These are phyloP conservation scores for Tinea trinotella DNA, from an alignment of 2,888 invertebrate genomes.

Conservation along the genomic window DNA sequence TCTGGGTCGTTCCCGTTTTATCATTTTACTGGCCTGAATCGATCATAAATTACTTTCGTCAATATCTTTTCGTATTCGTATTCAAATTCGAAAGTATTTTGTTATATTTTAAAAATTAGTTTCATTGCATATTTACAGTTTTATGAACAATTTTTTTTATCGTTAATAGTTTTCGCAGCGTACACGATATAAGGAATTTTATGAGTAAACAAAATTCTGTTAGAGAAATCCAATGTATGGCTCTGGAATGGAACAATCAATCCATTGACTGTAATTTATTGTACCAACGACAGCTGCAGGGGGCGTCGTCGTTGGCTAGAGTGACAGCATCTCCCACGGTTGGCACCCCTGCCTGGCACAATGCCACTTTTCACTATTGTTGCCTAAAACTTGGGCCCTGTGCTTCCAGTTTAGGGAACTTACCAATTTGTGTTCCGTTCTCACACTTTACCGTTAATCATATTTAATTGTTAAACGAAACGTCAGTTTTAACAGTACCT, in stretches of 20 bases:
- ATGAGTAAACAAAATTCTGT: conserved; percentile 30
- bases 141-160: too few relatives aligned
- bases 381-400: not conserved
- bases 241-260: conserved; percentile 6
- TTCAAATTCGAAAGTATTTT: too few relatives aligned
- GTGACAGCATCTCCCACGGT: conserved; percentile 16
- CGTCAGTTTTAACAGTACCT: too few relatives aligned
- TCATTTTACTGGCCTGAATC: too few relatives aligned
- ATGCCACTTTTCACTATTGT: not conserved
- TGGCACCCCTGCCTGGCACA: conserved; percentile 8
- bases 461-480: too few relatives aligned
- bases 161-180: too few relatives aligned
- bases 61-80: too few relatives aligned
- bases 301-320: not conserved
- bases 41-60: too few relatives aligned
- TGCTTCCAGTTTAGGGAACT: conserved; percentile 3
- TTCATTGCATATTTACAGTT: too few relatives aligned
- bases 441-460: not conserved
- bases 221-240: not conserved
- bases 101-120: too few relatives aligned
- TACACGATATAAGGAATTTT: too few relatives aligned
- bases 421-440: conserved; percentile 5
- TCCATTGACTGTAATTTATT: not conserved
- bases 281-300: conserved; percentile 8
- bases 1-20: too few relatives aligned